Base-by-base conservation (phyloP, 2,888 invertebrate species). In the Glaucopsyche alexis region DNA sequence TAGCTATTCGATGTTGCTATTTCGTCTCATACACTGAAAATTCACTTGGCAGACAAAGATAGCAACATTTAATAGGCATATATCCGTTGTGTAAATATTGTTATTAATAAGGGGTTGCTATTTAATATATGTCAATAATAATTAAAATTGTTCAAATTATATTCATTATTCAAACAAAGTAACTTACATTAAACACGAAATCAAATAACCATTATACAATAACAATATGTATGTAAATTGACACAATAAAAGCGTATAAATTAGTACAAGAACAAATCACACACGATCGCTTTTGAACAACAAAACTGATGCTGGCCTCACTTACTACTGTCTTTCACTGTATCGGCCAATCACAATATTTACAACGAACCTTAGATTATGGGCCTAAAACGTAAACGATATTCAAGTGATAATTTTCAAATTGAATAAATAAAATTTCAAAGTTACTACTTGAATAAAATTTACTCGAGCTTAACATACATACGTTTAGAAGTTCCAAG, bases 401-500 rank as follows among this genome's bases (percentile, higher is more conserved):
- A 74, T 6, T 55, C 55, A 55, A 19, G 55, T 4, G 55, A 55
- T 55, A 55, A 19, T 11, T 52, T 52, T 52, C 52, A 52, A 50
- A 16, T 16, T 2, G 2, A 29, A 29, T 29, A 29, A 0, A 29
- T 29, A 29, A 29, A 29, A 29, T 29, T 29, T 29, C 29, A 29
- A 47, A 47, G 47, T 47, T 11, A 47, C 47, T 5, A 2, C 47
- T 47, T 13, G 11, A 47, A 9, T 47, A 47, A 42, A 42, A 8
- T 13, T 29, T 29, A 29, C 29, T 47, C 47, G 13, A 47, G 47
- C 47, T 47, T 47, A 29, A 45, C 29, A 67, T 40, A 11, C 29
- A 29, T 71, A 13, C n/a, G 42, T 69, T 80, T 84, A 91, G 78
- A 89, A 87, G 76, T 90, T 84, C 92, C 92, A 93, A 19, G 92